Evolutionary conservation across 1,140 invertebrate genomes (phyloP).

Genomic region (Macrocentrus cingulum): DNA sequence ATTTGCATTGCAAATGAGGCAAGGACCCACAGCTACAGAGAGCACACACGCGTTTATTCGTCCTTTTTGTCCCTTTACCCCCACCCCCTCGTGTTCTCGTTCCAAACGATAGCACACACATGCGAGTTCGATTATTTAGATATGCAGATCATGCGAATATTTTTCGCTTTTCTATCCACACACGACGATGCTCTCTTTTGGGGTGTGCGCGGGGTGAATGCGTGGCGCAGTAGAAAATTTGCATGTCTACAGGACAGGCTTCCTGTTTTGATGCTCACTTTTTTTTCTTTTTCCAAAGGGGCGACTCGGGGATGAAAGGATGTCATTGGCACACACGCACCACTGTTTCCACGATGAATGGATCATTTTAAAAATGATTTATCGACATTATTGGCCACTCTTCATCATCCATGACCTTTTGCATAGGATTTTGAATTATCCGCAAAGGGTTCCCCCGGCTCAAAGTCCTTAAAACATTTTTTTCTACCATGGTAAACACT

Average conservation of each 20-base stretch:
- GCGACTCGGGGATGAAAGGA: neutral
- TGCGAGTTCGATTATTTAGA: slow-evolving; percentile 56
- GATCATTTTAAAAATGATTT: neutral
- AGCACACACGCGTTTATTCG: slow-evolving; percentile 43
- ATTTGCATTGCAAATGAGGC: slow-evolving; percentile 57
- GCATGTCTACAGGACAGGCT: neutral
- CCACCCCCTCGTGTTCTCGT: slow-evolving; percentile 24
- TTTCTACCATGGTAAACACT: no score
- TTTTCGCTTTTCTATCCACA: slow-evolving; percentile 14
- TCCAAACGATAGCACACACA: slow-evolving; percentile 41
- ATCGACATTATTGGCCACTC: neutral
- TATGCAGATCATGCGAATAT: slow-evolving; percentile 51
- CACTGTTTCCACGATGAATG: neutral
- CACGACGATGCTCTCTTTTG: slow-evolving; percentile 9
- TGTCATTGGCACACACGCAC: neutral
- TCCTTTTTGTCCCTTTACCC: slow-evolving; percentile 21
- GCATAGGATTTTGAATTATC: no score
- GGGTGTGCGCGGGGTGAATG: neutral
- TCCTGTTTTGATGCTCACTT: slow-evolving; percentile 17
- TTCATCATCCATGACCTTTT: no score
- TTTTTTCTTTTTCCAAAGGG: neutral
- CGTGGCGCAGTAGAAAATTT: neutral
- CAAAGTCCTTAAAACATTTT: no score
- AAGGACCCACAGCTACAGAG: slow-evolving; percentile 36
- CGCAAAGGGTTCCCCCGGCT: no score